Base-by-base conservation (phyloP, 2,888 invertebrate genomes). In the Melieria picta region DNA sequence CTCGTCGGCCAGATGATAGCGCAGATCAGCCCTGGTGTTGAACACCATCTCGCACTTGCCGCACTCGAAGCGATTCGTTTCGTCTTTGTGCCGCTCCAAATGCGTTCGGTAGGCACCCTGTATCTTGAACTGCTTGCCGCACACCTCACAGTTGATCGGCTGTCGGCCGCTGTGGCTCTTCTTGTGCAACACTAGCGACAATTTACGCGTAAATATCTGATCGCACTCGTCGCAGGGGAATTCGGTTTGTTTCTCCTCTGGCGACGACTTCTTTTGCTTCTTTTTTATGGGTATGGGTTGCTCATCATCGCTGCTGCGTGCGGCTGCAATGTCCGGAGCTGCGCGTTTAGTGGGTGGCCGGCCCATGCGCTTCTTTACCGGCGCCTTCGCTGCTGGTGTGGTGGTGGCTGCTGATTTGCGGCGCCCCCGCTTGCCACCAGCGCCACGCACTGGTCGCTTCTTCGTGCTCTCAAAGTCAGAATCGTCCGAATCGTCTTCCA, bases 101-200 rank as follows among this genome's bases (percentile, higher is more conserved):
- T 88, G 88, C 42, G 85, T 80, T 73, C 86, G 85, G 71, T 86
- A 84, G 72, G 87, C 86, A 47, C 85, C 82, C 58, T 84, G 85
- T 72, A 88, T 85, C 72, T 88, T 86, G 74, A 88, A 88, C 65
- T 83, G 80, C 65, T 86, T 85, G 48, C 84, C 84, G 78, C 88
- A 88, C 4, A 87, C 82, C 65, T 84, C 81, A 70, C 88, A 88
- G 6, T 80, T 80, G 73, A 85, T 82, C 2, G 77, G 80, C 65
- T 87, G 83, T 52, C 83, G 83, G 50, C 84, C 81, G 5, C 79
- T 82, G 75, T 90, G 89, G 9, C 84, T 85, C 70, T 88, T 88
- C 66, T 87, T 84, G 75, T 90, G 90, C 74, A 88, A 84, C 58
- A 88, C 87, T 43, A 90, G 82, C 60, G 87, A 88, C 63, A 88